Conservation (phyloP, 2,888 invertebrate genomes). For the Acanthosepion pharaonis region DNA sequence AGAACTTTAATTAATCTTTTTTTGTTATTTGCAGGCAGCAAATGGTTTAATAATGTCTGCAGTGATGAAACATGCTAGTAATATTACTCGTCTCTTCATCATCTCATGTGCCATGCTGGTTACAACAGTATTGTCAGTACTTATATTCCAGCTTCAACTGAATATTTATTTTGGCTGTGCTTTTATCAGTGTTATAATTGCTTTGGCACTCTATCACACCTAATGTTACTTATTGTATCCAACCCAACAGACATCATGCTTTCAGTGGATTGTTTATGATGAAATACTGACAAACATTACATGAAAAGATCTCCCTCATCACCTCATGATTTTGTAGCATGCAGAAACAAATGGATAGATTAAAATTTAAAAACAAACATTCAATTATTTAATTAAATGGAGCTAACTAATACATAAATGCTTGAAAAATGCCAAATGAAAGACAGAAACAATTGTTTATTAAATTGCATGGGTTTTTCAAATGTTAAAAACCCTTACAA, state of each 20-base stretch:
- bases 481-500: background rate
- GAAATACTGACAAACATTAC: background rate
- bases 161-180: constrained; percentile 68
- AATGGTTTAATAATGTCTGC: constrained; percentile 73
- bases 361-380: background rate
- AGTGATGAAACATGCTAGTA: constrained; percentile 74
- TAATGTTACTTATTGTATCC: background rate
- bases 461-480: background rate
- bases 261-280: background rate
- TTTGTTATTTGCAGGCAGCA: constrained; percentile 62
- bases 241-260: too few species aligned
- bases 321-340: background rate
- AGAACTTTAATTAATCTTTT: background rate
- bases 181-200: constrained; percentile 63
- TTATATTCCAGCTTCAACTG: constrained; percentile 67
- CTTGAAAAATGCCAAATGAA: background rate
- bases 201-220: constrained; percentile 67
- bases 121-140: constrained; percentile 68
- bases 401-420: background rate
- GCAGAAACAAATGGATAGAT: background rate
- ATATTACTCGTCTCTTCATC: constrained; percentile 73
- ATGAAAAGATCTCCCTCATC: constrained; percentile 33
- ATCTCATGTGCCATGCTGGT: constrained; percentile 72
- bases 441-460: background rate
- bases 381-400: background rate